Base-by-base conservation (phyloP, 2,113 vertebrate genomes). In the Urocolius indicus region DNA sequence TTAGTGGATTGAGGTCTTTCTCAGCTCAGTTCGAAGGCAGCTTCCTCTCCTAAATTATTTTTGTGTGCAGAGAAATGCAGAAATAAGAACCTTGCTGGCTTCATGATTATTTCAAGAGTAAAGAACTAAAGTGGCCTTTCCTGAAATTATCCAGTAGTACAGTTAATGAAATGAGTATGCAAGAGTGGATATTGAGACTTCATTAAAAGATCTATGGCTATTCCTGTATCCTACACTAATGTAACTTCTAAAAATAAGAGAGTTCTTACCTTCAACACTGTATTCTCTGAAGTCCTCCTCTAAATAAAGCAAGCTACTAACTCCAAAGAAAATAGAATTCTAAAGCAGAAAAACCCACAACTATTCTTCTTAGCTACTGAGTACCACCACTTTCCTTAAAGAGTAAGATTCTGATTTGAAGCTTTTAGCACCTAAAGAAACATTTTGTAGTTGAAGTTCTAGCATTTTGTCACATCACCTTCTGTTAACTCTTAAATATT, bases 361-460 rank as follows among this genome's bases (percentile, higher is more conserved):
- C 65, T 36, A 5, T 14, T 75, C 52, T 45, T 57, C 58, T 62
- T 6, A 43, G 52, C n/a, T 87, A 65, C n/a, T 36, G 52, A 90
- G 54, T 34, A 72, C 34, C 76, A 62, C 38, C 54, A 49, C 77
- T 68, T 67, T 23, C 18, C 55, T 89, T 75, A 58, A 68, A 26
- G 17, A 84, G 21, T 4, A 54, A 26, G 38, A 76, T n/a, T 80
- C 78, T 75, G 46, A 80, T 85, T 71, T 87, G 52, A 96, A 55
- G 90, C 93, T 96, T 96, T 96, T 96, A 97, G 94, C 91, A 94
- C 78, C 74, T 92, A 59, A 59, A 62, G 23, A 63, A 91, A 34
- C 51, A 76, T 61, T 92, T 38, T 51, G 85, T 38, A 75, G 67
- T 58, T 91, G 58, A 71, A 85, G 30, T 83, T 79, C n/a, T 14